Evolutionary conservation across 2,113 vertebrate genomes (phyloP).

Genomic region (Cervus canadensis): DNA sequence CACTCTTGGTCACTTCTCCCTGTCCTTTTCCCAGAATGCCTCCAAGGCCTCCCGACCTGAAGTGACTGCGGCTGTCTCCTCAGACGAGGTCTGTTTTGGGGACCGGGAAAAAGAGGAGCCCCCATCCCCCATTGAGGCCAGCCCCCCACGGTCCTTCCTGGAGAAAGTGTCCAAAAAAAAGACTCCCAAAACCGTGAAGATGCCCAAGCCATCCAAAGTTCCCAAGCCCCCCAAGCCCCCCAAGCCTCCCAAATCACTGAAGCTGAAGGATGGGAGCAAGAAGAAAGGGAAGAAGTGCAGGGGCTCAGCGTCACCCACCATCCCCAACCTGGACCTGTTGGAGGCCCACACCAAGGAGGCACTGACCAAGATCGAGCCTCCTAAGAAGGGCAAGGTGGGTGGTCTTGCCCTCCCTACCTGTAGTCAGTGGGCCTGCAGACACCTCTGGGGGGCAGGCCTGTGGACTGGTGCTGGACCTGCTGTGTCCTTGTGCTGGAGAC

Average conservation of each 20-base stretch:
- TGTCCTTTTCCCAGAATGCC: slow-evolving; percentile 83
- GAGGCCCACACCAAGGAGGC: slow-evolving; percentile 97
- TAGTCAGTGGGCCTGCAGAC: too few species aligned
- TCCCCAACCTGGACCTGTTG: slow-evolving; percentile 91
- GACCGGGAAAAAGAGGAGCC: slow-evolving; percentile 88
- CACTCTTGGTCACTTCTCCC: neutral
- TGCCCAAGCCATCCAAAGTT: slow-evolving; percentile 87
- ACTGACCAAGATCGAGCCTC: slow-evolving; percentile 94
- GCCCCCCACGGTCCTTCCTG: slow-evolving; percentile 68
- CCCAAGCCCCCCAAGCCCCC: slow-evolving; percentile 89
- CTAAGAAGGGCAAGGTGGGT: slow-evolving; percentile 93
- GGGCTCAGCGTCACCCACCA: slow-evolving; percentile 87
- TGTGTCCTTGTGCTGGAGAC: neutral
- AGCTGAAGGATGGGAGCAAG: slow-evolving; percentile 93
- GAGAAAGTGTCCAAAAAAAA: slow-evolving; percentile 86
- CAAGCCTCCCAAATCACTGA: slow-evolving; percentile 85
- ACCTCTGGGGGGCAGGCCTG: neutral
- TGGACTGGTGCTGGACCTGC: neutral
- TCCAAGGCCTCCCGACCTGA: slow-evolving; percentile 92
- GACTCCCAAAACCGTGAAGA: slow-evolving; percentile 84
- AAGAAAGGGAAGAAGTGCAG: slow-evolving; percentile 93
- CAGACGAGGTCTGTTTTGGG: slow-evolving; percentile 84
- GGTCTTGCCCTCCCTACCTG: fast-evolving
- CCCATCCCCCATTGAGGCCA: slow-evolving; percentile 76
- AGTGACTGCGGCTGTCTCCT: slow-evolving; percentile 80